Percentiles rank a stretch among this genome's conserved stretches.
Evolutionary conservation across 2,888 invertebrate genomes (phyloP).

Genomic region (Rambutsinella grinnellia): DNA sequence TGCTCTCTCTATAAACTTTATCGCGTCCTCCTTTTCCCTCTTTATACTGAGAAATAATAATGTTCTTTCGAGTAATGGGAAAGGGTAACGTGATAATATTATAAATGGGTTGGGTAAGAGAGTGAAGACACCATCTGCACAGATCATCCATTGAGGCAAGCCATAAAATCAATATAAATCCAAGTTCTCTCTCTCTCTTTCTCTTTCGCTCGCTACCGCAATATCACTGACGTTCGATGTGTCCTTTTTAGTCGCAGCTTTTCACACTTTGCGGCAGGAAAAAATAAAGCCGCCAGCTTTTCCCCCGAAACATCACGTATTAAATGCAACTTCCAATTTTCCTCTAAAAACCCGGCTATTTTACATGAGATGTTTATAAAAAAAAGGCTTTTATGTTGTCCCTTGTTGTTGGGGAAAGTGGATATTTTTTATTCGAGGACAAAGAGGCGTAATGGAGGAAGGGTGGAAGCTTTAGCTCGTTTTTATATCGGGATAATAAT

Average conservation of each 20-base stretch:
- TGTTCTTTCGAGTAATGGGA: neutral
- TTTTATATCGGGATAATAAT: neutral
- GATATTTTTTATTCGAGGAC: neutral
- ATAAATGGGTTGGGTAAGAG: neutral
- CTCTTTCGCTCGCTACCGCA: neutral
- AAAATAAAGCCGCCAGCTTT: neutral
- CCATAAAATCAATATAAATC: slow-evolving; percentile 29
- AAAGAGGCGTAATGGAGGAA: neutral
- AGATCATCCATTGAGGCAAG: slow-evolving; percentile 18
- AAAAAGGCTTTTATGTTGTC: neutral
- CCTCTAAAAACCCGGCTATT: neutral
- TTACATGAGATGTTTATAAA: neutral
- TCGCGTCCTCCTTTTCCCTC: neutral
- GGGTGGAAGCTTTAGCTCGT: neutral
- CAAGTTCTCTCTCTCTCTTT: slow-evolving; percentile 2
- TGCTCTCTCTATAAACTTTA: neutral
- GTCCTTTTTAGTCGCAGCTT: neutral
- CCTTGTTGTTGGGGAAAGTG: neutral
- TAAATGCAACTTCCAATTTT: neutral
- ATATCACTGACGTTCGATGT: too few species aligned
- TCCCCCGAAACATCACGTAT: too few species aligned
- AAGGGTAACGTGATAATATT: neutral
- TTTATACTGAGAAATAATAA: neutral
- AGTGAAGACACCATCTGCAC: slow-evolving; percentile 7
- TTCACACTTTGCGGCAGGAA: neutral